Base-by-base conservation (phyloP, 2,888 invertebrate genomes). In the Eupithecia subumbrata region DNA sequence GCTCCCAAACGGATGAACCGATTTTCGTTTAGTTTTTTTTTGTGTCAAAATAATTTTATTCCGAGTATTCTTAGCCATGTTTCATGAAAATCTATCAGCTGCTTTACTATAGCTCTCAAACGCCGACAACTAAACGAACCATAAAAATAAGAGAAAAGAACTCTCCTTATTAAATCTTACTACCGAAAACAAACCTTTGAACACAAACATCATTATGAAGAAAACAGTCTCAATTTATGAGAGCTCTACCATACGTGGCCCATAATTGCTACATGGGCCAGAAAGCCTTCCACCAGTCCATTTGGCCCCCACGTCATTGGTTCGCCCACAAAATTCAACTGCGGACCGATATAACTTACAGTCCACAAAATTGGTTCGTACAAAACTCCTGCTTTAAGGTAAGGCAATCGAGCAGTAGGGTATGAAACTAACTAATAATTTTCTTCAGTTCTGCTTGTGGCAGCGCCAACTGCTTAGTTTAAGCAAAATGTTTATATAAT, bases 311-410 rank as follows among this genome's bases (percentile, higher is more conserved):
- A 73, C 70, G 7, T 70, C 77, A 77, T 77, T 77, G 75, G 48
- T 64, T 71, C 67, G 67, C 48, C 77, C 72, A 77, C 77, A 77
- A 73, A 75, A 75, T 73, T 72, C 72, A 73, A 74, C 77, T 73
- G 69, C 72, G 56, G 66, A 69, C 52, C 60, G 71, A 67, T 66
- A 73, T 73, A 75, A 75, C 75, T 75, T 68, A 72, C 68, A 73
- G 43, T n/a, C 69, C 77, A 74, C 75, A 73, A 72, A 78, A 81
- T 71, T 71, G 76, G 69, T 67, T 63, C 45, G 66, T 60, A 71
- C 52, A 64, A 69, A 78, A 77, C 71, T 78, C 70, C 68, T 34
- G 71, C 64, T 69, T 71, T 74, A 66, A 30, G 63, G 8, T 8
- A 64, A 64, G 18, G 30, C 34, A 18, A 25, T 60, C 25, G 12